Evolutionary conservation across 2,888 invertebrate species (phyloP).

Genomic region (Cerastoderma edule): DNA sequence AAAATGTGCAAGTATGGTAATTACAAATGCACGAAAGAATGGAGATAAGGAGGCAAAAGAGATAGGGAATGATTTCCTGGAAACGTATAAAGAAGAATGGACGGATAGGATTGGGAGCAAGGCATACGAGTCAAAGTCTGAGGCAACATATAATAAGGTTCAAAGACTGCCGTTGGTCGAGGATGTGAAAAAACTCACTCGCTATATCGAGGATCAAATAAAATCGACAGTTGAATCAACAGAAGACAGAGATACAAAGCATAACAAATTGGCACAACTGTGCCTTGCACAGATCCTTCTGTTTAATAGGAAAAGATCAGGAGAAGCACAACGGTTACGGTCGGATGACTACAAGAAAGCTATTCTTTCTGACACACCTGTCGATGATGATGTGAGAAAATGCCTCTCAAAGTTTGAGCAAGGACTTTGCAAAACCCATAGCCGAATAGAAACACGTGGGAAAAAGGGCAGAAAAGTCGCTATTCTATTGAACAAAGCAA

Average conservation of each 20-base stretch:
- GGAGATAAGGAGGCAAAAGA: not conserved
- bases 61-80: not conserved
- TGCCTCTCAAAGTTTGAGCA: not conserved
- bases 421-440: no score
- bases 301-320: not conserved
- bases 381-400: not conserved
- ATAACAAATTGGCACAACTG: not conserved
- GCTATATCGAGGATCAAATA: not conserved
- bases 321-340: not conserved
- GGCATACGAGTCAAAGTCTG: not conserved
- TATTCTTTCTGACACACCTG: not conserved
- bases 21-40: not conserved
- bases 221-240: not conserved
- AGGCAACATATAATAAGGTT: not conserved
- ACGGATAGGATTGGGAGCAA: not conserved
- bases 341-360: not conserved
- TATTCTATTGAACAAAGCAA: no score
- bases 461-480: no score
- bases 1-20: constrained; percentile 5
- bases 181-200: not conserved
- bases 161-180: not conserved
- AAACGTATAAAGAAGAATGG: not conserved
- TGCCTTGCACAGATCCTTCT: not conserved
- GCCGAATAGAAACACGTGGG: no score
- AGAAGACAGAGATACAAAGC: not conserved